These are phyloP conservation scores for Torymus tubicola DNA, from an alignment of 2,888 invertebrate species.

Conservation along the genomic window DNA sequence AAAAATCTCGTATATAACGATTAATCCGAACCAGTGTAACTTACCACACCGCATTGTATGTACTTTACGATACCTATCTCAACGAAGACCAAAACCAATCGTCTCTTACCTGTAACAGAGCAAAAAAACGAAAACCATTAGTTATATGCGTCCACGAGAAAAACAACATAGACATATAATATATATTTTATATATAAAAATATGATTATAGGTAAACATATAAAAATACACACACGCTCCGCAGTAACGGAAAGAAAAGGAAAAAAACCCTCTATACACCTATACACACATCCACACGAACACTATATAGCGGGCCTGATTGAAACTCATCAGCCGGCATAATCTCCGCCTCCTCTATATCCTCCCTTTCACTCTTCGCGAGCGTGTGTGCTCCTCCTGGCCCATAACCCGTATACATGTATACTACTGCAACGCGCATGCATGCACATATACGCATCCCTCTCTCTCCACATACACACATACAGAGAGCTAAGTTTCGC, in stretches of 20 bases:
- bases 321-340: slow-evolving; percentile 17
- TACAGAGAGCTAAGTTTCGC: slow-evolving; percentile 14
- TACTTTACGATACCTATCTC: neutral
- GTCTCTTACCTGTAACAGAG: slow-evolving; percentile 51
- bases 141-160: neutral
- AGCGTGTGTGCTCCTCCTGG: slow-evolving; percentile 2
- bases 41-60: neutral
- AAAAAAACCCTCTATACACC: too few species aligned
- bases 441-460: neutral
- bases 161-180: too few species aligned
- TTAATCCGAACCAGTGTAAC: slow-evolving; percentile 20
- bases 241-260: too few species aligned
- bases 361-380: slow-evolving; percentile 31
- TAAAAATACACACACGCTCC: too few species aligned
- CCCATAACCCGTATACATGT: slow-evolving; percentile 10
- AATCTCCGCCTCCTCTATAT: neutral
- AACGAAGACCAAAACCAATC: neutral
- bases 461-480: too few species aligned
- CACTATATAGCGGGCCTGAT: neutral
- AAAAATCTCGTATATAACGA: neutral
- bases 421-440: neutral
- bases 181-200: too few species aligned
- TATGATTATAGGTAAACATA: too few species aligned
- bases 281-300: too few species aligned
- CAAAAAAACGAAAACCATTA: neutral